Conservation (phyloP, 1,140 invertebrate genomes). For the Brachionus manjavacas region DNA sequence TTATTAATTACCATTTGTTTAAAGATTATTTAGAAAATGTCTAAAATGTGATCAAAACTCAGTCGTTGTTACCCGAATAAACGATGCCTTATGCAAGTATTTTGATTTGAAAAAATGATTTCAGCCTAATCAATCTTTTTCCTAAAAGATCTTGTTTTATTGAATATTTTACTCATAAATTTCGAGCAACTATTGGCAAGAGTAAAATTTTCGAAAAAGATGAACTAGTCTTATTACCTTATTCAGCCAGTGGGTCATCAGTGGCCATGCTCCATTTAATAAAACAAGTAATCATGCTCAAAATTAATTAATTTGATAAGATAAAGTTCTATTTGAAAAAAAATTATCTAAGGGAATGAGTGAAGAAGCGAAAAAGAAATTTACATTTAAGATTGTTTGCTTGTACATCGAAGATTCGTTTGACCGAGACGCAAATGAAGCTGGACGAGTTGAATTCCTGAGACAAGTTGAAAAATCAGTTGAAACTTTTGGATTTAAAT, state of each 20-base stretch:
- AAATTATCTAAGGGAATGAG: neutral
- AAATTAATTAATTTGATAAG: neutral
- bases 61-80: conserved; percentile 17
- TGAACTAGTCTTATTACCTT: conserved; percentile 31
- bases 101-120: neutral
- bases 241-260: neutral
- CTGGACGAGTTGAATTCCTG: neutral
- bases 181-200: conserved; percentile 30
- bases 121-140: neutral
- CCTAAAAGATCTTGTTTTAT: conserved; percentile 5
- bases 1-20: no score
- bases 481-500: neutral
- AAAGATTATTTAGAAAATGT: conserved; percentile 35
- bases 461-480: neutral
- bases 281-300: neutral
- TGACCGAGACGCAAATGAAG: neutral
- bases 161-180: conserved; percentile 42
- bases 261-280: conserved; percentile 20
- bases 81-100: conserved; percentile 36
- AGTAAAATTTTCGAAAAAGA: conserved; percentile 38
- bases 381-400: neutral
- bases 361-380: conserved; percentile 2
- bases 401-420: conserved; percentile 16
- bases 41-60: conserved; percentile 35
- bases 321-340: neutral